Conservation (phyloP, 2,888 invertebrate genomes). For the Oegoconia quadripuncta region DNA sequence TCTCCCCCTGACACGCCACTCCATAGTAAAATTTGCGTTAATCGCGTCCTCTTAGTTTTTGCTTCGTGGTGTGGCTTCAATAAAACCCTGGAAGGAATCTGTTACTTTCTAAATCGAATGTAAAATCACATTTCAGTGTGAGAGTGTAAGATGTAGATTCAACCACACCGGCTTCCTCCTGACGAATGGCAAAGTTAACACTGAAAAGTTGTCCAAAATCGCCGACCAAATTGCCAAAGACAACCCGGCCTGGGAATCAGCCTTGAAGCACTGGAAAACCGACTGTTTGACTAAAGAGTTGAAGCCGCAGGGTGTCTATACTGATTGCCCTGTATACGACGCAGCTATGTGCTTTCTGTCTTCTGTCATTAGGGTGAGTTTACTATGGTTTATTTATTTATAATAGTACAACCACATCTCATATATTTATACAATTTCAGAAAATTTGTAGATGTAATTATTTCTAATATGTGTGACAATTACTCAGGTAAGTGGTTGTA, state of each 20-base stretch:
- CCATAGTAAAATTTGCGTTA: no score
- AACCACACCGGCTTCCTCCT: conserved; percentile 43
- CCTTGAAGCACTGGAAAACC: conserved; percentile 37
- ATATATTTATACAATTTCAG: no score
- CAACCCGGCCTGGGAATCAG: conserved; percentile 43
- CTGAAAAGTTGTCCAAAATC: conserved; percentile 31
- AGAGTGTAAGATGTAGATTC: conserved; percentile 44
- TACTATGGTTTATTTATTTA: no score
- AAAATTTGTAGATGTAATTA: no score
- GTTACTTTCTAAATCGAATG: not conserved
- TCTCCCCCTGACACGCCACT: no score
- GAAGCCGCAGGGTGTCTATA: conserved; percentile 39
- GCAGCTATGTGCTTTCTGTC: conserved; percentile 40
- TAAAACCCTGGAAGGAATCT: no score
- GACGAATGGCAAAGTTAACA: conserved; percentile 35
- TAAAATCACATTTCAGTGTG: conserved; percentile 63
- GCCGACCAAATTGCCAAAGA: conserved; percentile 42
- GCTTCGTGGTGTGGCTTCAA: no score
- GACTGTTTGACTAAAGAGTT: conserved; percentile 38
- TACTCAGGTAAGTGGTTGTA: no score
- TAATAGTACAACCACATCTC: no score
- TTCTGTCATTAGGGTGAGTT: conserved; percentile 45
- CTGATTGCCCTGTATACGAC: conserved; percentile 56
- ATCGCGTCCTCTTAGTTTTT: no score
- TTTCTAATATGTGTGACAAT: no score